Evolutionary conservation across 2,888 invertebrate species (phyloP), one percentile per base, ranked within the genome.

Genomic region (Brachylomia viminalis): DNA sequence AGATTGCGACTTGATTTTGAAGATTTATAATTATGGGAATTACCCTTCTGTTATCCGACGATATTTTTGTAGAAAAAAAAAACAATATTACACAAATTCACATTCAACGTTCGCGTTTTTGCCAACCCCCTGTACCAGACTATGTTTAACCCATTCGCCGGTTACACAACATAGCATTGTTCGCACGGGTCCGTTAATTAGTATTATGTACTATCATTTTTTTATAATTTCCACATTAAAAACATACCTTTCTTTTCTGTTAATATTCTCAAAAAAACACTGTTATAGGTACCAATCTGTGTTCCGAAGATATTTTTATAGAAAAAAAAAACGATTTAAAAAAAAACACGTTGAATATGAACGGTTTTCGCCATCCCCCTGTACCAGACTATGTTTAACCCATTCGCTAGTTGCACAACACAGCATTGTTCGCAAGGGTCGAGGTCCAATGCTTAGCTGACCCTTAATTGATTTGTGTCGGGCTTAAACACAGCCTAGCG

Each of bases 401-500:
- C 77, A 85, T 65, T 81, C 72, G 33, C 69, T 61, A 45, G 88
- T 91, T 92, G 90, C 89, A 87, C 88, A 89, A 91, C 88, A 86
- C 73, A 89, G 91, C 92, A 92, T 92, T 93, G 92, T 92, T 93
- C 93, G 88, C 87, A 79, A 85, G 91, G 94, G 94, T 92, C 92
- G 92, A 86, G 89, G 90, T 80, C 87, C 87, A 75, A 78, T 86
- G 88, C 89, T 91, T 89, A 91, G 92, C 91, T 92, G 94, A 95
- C 94, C 95, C 93, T 82, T 92, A 92, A 92, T 93, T 91, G 92
- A 92, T 94, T 92, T 91, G 91, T 88, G 87, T 84, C 85, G 78
- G 71, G 85, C 87, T 80, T 89, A 89, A 89, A 89, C 87, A 88
- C 88, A 89, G 90, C 91, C 91, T 90, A 89, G 82, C 74, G 82